phyloP scores from a whole-genome alignment of 1,140 invertebrate species.

The Episyrphus balteatus region DNA sequence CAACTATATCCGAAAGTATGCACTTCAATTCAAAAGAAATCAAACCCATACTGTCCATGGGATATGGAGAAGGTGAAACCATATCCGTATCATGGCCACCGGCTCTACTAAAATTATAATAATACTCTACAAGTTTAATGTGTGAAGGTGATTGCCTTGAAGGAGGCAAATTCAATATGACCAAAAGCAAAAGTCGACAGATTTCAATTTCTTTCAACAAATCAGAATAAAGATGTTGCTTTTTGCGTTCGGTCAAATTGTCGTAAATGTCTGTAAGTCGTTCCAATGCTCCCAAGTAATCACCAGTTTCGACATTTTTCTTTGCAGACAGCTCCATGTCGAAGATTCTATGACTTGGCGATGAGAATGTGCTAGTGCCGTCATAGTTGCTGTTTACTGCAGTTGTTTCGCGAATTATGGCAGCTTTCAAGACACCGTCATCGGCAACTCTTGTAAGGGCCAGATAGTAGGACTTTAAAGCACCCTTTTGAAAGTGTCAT shows the following conservation, averaged over 20 bases:
- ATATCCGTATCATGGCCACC: no score
- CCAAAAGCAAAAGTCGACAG: conserved; percentile 21
- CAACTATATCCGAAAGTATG: no score
- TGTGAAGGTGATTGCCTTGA: conserved; percentile 31
- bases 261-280: conserved; percentile 34
- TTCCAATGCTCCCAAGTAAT: conserved; percentile 24
- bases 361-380: conserved; percentile 28
- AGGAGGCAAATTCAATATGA: conserved; percentile 28
- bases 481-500: conserved; percentile 12
- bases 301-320: conserved; percentile 12
- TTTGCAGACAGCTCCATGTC: conserved; percentile 26
- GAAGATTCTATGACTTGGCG: conserved; percentile 27
- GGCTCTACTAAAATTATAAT: conserved; percentile 11
- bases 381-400: conserved; percentile 17
- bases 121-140: conserved; percentile 32
- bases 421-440: conserved; percentile 27
- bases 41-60: no score
- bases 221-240: conserved; percentile 21
- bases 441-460: conserved; percentile 23
- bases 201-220: conserved; percentile 24
- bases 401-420: conserved; percentile 27
- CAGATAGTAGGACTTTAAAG: conserved; percentile 24
- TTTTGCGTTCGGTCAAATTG: conserved; percentile 30
- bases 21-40: no score
- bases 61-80: no score